Percentiles rank a stretch among this genome's conserved stretches.
Conservation (phyloP, 2,797 vertebrate species). For the Chrosomus eos region DNA sequence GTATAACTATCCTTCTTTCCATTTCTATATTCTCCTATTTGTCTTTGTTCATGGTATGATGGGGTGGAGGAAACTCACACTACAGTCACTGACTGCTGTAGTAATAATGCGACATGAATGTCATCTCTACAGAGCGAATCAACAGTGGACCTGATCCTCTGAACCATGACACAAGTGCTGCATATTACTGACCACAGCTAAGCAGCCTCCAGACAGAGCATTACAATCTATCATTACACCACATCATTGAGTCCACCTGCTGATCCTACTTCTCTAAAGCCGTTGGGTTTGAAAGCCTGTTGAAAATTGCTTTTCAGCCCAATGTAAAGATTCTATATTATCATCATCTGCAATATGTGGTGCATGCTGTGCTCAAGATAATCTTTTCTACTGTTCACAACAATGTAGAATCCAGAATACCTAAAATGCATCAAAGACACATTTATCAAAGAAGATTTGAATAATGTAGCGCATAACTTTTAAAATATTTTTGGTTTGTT, state of each 20-base stretch:
- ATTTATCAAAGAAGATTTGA: not conserved
- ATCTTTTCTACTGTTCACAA: slow-evolving; percentile 6
- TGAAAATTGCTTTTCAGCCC: slow-evolving; percentile 22
- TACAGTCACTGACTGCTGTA: slow-evolving; percentile 19
- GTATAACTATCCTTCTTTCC: not conserved
- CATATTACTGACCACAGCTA: slow-evolving; percentile 36
- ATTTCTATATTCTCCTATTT: slow-evolving; percentile 13
- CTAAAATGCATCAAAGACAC: not conserved
- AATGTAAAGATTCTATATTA: slow-evolving; percentile 22
- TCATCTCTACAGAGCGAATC: slow-evolving; percentile 27
- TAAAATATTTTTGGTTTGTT: not conserved
- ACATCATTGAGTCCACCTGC: slow-evolving; percentile 37
- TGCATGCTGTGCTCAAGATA: slow-evolving; percentile 7
- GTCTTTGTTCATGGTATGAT: slow-evolving; percentile 13
- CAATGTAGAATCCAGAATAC: not conserved
- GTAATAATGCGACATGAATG: slow-evolving; percentile 41
- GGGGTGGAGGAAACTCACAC: slow-evolving; percentile 5
- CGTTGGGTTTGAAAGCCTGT: slow-evolving; percentile 8
- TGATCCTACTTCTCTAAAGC: slow-evolving; percentile 36
- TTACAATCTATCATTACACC: slow-evolving; percentile 41
- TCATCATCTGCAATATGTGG: not conserved
- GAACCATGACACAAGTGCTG: slow-evolving; percentile 30
- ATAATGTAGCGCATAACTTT: not conserved
- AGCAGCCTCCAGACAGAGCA: slow-evolving; percentile 18
- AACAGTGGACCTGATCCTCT: slow-evolving; percentile 13